Base-by-base conservation (phyloP, 2,888 invertebrate species). In the Brachyptera putata region DNA sequence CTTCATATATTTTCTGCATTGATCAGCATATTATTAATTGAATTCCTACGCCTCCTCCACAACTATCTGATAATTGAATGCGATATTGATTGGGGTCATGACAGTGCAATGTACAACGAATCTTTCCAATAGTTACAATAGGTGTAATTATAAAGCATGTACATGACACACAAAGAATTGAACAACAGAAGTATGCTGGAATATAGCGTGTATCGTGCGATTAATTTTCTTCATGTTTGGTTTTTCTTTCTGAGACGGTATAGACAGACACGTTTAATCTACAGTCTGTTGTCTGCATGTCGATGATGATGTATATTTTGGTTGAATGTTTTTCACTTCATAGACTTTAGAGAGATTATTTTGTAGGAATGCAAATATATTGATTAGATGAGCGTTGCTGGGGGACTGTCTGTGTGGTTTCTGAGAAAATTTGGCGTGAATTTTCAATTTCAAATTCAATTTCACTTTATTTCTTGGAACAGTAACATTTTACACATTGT, bases 121-220 rank as follows among this genome's bases (percentile, higher is more conserved):
- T n/a, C 46, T 24, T 5, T 24, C n/a, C n/a, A 24, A 13, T 16
- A 18, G 18, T 24, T 46, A 50, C 50, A 50, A 50, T 53, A 18
- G 18, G 18, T 53, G 53, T 53, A 53, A 53, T 53, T 53, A 53
- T 53, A 53, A 53, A 36, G 34, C n/a, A n/a, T n/a, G n/a, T 53
- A 53, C 53, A 53, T 53, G 53, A 53, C 53, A 53, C 49, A 16
- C n/a, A 53, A 36, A 53, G 36, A 53, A 53, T 34, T 22, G 24
- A 22, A 22, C 46, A 46, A 46, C 46, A 24, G 21, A 41, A 41
- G 41, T 14, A 41, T 41, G 41, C 16, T 37, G n/a, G 13, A 37
- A 37, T 39, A 39, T 21, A 2, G 16, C 21, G 16, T 21, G 5
- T 9, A 41, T 2, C 3, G 37, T 14, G 2, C 9, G 41, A 16